phyloP scores from a whole-genome alignment of 2,113 vertebrate species.

The Clarias gariepinus region DNA sequence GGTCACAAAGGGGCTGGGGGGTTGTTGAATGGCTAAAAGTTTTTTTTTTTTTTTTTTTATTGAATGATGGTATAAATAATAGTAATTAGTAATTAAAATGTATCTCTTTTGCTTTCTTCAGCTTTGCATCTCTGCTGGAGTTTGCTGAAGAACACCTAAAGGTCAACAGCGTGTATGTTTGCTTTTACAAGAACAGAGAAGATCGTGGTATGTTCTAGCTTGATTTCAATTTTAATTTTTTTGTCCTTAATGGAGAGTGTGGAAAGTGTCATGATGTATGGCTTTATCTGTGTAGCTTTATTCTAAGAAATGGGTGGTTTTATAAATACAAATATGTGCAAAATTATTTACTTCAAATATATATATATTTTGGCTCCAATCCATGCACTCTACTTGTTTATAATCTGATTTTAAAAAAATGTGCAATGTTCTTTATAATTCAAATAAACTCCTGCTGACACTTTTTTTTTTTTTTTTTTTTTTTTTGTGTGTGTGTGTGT shows the following conservation, averaged over 20 bases:
- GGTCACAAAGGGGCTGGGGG: not conserved
- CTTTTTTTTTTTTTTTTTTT: not conserved
- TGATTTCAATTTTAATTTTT: not conserved
- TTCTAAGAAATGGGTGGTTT: not conserved
- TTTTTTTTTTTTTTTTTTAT: no score
- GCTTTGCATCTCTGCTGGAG: slow-evolving; percentile 76
- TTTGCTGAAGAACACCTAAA: slow-evolving; percentile 81
- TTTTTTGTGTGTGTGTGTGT: no score
- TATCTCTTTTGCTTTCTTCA: slow-evolving; percentile 40
- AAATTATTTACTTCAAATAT: no score
- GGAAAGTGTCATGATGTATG: not conserved
- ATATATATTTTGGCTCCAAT: no score
- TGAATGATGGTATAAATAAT: not conserved
- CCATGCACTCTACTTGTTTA: not conserved
- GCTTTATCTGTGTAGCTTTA: not conserved
- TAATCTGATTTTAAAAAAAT: not conserved
- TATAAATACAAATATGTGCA: not conserved
- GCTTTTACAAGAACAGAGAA: slow-evolving; percentile 81
- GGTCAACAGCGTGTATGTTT: slow-evolving; percentile 77
- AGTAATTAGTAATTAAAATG: no score
- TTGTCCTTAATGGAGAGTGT: no score
- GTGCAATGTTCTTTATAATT: not conserved
- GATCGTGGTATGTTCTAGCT: slow-evolving; percentile 70
- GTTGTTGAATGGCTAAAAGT: not conserved
- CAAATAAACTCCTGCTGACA: not conserved